A percentile compares a stretch with the other conserved stretches of the same genome.
Conservation (phyloP, 2,113 vertebrate species). For the Ardeotis arabs region DNA sequence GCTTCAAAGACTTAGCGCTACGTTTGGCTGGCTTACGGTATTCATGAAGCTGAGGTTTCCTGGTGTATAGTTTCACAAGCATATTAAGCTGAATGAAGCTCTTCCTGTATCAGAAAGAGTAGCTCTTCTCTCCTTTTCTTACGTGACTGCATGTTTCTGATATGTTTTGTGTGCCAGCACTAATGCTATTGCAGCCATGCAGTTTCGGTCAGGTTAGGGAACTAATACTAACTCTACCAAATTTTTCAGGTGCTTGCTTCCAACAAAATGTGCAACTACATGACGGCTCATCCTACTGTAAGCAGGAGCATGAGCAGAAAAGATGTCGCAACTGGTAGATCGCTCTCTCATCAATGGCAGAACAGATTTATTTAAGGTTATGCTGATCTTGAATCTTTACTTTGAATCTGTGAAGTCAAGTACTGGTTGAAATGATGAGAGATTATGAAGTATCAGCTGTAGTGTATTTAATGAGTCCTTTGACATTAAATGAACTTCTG, state of each 20-base stretch:
- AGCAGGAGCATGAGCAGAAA: not conserved
- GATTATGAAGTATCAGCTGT: not conserved
- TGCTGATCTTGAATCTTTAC: not conserved
- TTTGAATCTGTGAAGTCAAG: not conserved
- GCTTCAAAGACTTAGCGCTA: not conserved
- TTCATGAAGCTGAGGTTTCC: not conserved
- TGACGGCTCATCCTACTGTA: accelerated
- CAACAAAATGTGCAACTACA: not conserved
- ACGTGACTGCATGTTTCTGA: not conserved
- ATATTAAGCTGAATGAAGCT: not conserved
- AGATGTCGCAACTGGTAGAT: not conserved
- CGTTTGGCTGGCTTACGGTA: not conserved
- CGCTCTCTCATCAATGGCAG: not conserved
- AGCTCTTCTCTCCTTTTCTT: not conserved
- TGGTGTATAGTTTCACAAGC: not conserved
- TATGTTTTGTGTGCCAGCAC: not conserved
- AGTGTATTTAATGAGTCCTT: not conserved
- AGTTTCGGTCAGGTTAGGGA: not conserved
- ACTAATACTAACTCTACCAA: not conserved
- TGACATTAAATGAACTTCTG: not conserved
- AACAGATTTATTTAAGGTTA: not conserved
- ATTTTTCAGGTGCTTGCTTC: not conserved
- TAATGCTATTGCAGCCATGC: not conserved
- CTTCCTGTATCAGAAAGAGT: not conserved
- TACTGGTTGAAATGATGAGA: not conserved